Conservation (phyloP, 2,888 invertebrate genomes). For the Mylabris sibirica region DNA sequence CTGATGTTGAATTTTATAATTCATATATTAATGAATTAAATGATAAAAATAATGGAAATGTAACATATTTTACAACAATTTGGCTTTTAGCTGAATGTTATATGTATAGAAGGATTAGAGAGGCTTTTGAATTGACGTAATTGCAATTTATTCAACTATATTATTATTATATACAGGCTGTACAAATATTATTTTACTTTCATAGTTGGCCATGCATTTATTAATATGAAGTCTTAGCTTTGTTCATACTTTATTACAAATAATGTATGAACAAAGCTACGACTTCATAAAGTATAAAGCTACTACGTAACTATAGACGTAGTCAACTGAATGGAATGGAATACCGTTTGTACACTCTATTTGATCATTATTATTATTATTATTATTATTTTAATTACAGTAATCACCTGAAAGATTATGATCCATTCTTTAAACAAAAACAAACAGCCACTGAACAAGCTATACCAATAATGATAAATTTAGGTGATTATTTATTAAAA, state of each 20-base stretch:
- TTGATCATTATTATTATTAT: neutral
- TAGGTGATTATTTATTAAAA: constrained; percentile 60
- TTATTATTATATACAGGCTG: too few relatives aligned
- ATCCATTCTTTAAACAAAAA: constrained; percentile 83
- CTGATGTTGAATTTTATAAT: constrained; percentile 77
- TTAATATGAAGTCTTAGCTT: too few relatives aligned
- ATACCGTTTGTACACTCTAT: too few relatives aligned
- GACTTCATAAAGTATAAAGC: too few relatives aligned
- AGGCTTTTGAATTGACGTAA: constrained; percentile 75
- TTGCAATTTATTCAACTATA: constrained; percentile 39
- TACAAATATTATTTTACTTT: too few relatives aligned
- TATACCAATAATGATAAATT: constrained; percentile 63
- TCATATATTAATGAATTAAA: constrained; percentile 65
- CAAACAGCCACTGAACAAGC: constrained; percentile 66
- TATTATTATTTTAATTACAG: constrained; percentile 59
- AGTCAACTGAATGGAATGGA: too few relatives aligned
- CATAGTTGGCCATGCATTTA: too few relatives aligned
- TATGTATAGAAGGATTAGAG: constrained; percentile 77
- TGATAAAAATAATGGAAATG: constrained; percentile 43
- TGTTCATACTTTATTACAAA: too few relatives aligned
- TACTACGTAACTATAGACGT: too few relatives aligned
- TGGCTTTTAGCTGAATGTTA: constrained; percentile 96
- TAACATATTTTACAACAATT: constrained; percentile 66
- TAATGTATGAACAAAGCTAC: too few relatives aligned
- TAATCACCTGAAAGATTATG: constrained; percentile 68